Evolutionary conservation across 2,888 invertebrate species (phyloP).

Genomic region (Geophilus truncorum): DNA sequence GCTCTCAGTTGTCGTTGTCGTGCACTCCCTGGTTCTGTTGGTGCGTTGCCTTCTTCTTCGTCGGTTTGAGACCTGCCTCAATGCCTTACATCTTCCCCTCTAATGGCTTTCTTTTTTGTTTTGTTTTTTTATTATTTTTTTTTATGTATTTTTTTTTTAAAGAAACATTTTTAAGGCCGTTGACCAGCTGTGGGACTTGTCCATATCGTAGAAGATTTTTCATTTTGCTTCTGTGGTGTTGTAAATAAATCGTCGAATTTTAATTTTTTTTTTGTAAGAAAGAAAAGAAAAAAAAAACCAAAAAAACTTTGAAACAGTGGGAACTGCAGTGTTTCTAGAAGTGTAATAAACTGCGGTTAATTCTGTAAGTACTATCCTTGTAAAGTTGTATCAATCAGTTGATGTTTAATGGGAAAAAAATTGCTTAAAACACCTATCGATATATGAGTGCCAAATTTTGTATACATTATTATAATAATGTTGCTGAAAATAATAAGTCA

Average conservation of each 20-base stretch:
- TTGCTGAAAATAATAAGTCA: neutral
- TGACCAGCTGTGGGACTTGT: neutral
- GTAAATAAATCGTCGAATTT: constrained; percentile 4
- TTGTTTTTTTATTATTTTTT: neutral
- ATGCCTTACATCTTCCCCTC: constrained; percentile 33
- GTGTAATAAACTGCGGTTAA: neutral
- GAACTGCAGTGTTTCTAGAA: neutral
- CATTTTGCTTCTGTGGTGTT: neutral
- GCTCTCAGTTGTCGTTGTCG: neutral
- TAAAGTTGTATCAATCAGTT: constrained; percentile 30
- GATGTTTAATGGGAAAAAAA: constrained; percentile 31
- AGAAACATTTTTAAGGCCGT: neutral
- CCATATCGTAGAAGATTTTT: neutral
- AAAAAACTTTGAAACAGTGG: no score
- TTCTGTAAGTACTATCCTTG: constrained; percentile 18
- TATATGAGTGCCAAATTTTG: constrained; percentile 32
- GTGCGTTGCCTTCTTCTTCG: constrained; percentile 22
- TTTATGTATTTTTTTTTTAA: neutral
- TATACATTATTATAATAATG: constrained; percentile 1
- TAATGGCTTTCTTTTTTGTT: neutral
- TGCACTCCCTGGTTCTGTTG: neutral
- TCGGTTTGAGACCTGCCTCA: constrained; percentile 28
- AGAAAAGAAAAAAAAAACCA: no score
- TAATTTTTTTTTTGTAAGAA: no score
- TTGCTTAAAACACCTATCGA: neutral